Evolutionary conservation across 2,113 vertebrate genomes (phyloP), one percentile per base, ranked within the genome.

Genomic region (Cebidichthys violaceus): DNA sequence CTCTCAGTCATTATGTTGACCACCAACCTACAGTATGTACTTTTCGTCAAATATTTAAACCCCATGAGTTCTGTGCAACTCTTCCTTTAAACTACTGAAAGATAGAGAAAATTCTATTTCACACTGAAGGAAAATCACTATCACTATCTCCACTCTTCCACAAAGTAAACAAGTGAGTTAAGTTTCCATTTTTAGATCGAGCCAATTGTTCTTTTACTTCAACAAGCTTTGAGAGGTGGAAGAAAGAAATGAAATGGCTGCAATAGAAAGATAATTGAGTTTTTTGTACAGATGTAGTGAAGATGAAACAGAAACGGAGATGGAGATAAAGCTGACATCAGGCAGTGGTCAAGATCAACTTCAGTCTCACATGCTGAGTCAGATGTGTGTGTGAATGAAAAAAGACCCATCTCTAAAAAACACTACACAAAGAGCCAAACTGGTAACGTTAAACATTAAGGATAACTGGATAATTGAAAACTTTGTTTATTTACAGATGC

Each of bases 171-270:
- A 15, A 31, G 37, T 39, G 31, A 47, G 35, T 59, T 33, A 35
- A 22, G 27, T 54, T 71, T 69, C 71, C 24, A 29, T 66, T 69
- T 77, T 77, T 62, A 72, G 74, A 81, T 69, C 14, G 64, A 57
- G 55, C 54, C 27, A 62, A 15, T 37, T 62, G 14, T 72, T 57
- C n/a, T 60, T 74, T 64, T 20, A 60, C 59, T 69, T 27, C 11
- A 47, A 47, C 45, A 50, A 50, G 47, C n/a, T 35, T 60, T 4
- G 55, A 37, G 33, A 43, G 29, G 33, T 5, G 59, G 11, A 18
- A 55, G 62, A 55, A 33, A 65, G 20, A 66, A 20, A 47, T 45
- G n/a, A 41, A 55, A 57, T 13, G 41, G 41, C 59, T 15, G 41
- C 13, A 37, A 61, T 0, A n/a, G 70, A 54, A 29, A 70, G 13